phyloP scores from a whole-genome alignment of 2,797 vertebrate species.

The Acropternis orthonyx region DNA sequence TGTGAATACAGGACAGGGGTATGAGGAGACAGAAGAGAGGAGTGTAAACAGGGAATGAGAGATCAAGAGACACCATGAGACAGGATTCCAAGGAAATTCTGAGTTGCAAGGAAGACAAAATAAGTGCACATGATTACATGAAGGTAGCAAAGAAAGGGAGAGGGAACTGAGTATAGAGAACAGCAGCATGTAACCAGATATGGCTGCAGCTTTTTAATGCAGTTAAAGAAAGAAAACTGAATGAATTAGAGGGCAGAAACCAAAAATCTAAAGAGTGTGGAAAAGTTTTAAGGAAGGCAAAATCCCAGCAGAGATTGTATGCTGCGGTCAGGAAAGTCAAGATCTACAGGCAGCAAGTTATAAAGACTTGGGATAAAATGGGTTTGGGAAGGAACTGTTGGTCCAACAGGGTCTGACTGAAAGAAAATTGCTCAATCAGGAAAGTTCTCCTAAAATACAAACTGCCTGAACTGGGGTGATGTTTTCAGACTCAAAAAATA shows the following conservation, averaged over 20 bases:
- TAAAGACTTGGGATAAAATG: not conserved
- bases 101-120: not conserved
- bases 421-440: not conserved
- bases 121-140: not conserved
- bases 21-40: not conserved
- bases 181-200: not conserved
- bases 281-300: not conserved
- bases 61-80: not conserved
- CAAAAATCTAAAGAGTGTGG: not conserved
- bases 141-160: not conserved
- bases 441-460: not conserved
- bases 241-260: not conserved
- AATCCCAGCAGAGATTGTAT: not conserved
- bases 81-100: not conserved
- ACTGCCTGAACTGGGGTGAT: not conserved
- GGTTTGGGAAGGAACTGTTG: not conserved
- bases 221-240: not conserved
- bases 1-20: accelerated
- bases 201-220: not conserved
- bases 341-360: not conserved
- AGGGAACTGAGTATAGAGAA: not conserved
- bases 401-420: not conserved
- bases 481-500: not conserved
- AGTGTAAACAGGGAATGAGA: not conserved
- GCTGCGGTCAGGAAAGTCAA: not conserved